Percentiles rank a stretch among this genome's conserved stretches.
Conservation (phyloP, 2,797 vertebrate genomes). For the Pteropus rufus region DNA sequence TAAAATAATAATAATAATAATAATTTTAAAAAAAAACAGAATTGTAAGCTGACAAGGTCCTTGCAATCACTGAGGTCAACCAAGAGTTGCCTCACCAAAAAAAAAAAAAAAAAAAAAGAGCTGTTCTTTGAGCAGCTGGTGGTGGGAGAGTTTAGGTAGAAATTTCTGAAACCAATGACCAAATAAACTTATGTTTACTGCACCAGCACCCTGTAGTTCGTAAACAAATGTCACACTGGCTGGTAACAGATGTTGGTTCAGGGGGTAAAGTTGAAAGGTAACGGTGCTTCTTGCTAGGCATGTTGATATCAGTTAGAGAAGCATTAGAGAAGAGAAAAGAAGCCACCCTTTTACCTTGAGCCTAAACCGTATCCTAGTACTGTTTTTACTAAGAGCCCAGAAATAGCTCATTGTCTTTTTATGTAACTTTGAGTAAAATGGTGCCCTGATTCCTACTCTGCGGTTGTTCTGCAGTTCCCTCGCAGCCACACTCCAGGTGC, state of each 20-base stretch:
- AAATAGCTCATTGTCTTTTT: not conserved
- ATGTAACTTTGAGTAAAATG: not conserved
- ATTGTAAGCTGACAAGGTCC: too few relatives aligned
- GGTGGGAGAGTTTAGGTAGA: not conserved
- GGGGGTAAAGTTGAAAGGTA: not conserved
- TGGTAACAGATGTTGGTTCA: not conserved
- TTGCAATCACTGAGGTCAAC: too few relatives aligned
- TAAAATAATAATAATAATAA: too few relatives aligned
- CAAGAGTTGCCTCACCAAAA: too few relatives aligned
- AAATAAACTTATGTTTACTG: not conserved
- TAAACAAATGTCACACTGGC: not conserved
- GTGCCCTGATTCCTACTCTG: not conserved
- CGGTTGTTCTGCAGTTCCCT: not conserved
- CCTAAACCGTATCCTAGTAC: not conserved
- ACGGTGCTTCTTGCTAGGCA: not conserved
- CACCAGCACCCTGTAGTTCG: not conserved
- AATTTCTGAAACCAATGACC: not conserved
- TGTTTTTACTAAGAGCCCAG: not conserved
- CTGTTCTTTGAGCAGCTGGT: not conserved
- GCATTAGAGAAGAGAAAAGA: not conserved
- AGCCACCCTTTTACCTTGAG: not conserved
- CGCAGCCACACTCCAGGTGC: not conserved
- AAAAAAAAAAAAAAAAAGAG: not conserved
- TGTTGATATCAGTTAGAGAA: not conserved
- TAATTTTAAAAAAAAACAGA: too few relatives aligned